phyloP scores from a whole-genome alignment of 2,113 vertebrate species.

The Tor tambroides region DNA sequence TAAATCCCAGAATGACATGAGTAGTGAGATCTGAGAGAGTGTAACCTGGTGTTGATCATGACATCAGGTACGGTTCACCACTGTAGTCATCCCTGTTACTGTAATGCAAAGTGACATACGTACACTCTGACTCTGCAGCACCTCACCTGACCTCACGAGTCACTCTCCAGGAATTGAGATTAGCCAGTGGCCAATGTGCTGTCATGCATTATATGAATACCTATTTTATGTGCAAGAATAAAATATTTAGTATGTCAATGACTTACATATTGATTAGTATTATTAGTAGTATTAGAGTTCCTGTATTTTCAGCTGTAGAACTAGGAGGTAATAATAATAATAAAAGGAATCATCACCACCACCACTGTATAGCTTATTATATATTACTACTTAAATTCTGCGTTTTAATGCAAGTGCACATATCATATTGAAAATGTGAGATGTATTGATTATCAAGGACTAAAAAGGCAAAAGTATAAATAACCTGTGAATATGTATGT shows the following conservation, averaged over 20 bases:
- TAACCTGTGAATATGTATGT: neutral
- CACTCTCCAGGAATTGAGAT: neutral
- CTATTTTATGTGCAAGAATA: no score
- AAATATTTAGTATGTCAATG: no score
- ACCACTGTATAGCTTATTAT: no score
- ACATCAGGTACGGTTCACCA: neutral
- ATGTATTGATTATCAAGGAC: neutral
- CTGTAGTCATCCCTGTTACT: neutral
- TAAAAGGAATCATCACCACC: no score
- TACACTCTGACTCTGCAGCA: neutral
- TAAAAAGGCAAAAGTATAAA: neutral
- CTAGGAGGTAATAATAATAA: no score
- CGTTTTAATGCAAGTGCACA: no score
- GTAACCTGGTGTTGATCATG: neutral
- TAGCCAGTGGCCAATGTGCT: neutral
- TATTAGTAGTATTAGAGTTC: neutral
- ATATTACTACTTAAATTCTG: no score
- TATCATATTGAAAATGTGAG: neutral
- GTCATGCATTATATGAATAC: neutral
- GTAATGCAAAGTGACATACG: constrained; percentile 23
- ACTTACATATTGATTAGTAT: no score
- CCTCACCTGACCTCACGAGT: neutral
- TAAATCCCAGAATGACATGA: neutral
- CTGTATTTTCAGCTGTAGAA: neutral
- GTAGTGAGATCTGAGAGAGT: neutral